Base-by-base conservation (phyloP, 2,797 vertebrate genomes). In the Myiotriccus ornatus region DNA sequence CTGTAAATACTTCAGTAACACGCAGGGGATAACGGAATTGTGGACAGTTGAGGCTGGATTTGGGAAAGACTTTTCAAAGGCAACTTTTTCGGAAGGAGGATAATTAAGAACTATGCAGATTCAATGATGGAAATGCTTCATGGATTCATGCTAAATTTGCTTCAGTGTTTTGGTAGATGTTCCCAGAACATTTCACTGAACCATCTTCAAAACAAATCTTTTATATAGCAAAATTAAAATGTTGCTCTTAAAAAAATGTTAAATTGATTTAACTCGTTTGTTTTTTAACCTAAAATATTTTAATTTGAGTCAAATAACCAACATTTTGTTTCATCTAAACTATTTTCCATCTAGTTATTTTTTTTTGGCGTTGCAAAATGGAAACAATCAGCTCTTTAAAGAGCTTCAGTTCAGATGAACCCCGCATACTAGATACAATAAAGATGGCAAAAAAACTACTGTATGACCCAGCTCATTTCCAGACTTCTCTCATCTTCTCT, bases 121-220 rank as follows among this genome's bases (percentile, higher is more conserved):
- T 87, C 64, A 89, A 7, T 18, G 84, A 83, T 30, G 68, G 90
- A 96, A 95, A 90, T 39, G 57, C 92, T 93, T 89, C 81, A 92
- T n/a, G 93, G 89, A 67, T 80, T 78, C 84, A 93, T 57, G 89
- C 78, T 93, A 92, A 83, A 95, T 95, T 94, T 75, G 14, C 82
- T 88, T 64, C 53, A 74, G 84, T 83, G 53, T 70, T 93, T 92
- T 74, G 71, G 84, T 86, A 83, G 89, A 70, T 23, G 43, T 47
- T 95, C 75, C 91, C 43, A 3, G 92, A 91, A 90, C 90, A 83
- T 93, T 90, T 94, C 56, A 52, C 37, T 87, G 89, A 90, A 77
- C 64, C 68, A 47, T 89, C 92, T 95, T 96, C 86, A 87, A 95
- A 96, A 67, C 68, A 92, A 68, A 18, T 41, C 32, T 83, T 93